Conservation (phyloP, 2,113 vertebrate species). For the Mesitornis unicolor region DNA sequence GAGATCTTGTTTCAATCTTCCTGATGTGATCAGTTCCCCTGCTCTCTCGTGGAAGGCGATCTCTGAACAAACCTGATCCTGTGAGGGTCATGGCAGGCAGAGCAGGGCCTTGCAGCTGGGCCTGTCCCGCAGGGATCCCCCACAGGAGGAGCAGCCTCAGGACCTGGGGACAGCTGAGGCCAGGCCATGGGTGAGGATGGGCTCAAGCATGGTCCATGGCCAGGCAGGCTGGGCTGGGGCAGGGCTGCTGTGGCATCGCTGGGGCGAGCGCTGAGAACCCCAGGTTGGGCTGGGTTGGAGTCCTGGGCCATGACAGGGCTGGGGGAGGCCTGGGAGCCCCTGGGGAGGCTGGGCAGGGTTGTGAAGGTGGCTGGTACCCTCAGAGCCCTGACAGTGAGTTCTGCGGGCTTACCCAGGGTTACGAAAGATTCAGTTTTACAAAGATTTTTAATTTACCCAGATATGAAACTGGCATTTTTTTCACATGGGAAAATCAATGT, state of each 20-base stretch:
- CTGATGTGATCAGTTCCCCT: too few species aligned
- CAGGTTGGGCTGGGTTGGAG: accelerated
- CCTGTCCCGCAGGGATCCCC: not conserved
- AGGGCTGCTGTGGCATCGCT: too few species aligned
- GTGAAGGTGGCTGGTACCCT: not conserved
- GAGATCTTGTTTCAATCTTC: not conserved
- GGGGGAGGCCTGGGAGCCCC: not conserved
- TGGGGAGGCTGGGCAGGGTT: not conserved
- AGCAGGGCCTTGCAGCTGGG: not conserved
- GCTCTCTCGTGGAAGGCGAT: not conserved
- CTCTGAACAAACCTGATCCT: too few species aligned
- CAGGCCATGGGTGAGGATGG: too few species aligned
- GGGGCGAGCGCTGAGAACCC: too few species aligned
- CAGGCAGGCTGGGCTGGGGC: not conserved
- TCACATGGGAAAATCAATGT: not conserved
- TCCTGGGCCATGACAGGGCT: not conserved
- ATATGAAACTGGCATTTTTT: not conserved
- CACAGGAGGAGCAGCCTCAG: accelerated
- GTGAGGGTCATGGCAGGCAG: not conserved
- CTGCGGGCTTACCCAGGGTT: not conserved
- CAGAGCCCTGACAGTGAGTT: not conserved
- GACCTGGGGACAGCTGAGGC: not conserved
- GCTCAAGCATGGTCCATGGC: not conserved
- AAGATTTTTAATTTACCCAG: accelerated
- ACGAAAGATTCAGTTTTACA: not conserved